Evolutionary conservation across 2,113 vertebrate species (phyloP), one percentile per base, ranked within the genome.

Genomic region (Sarotherodon lohbergeri): DNA sequence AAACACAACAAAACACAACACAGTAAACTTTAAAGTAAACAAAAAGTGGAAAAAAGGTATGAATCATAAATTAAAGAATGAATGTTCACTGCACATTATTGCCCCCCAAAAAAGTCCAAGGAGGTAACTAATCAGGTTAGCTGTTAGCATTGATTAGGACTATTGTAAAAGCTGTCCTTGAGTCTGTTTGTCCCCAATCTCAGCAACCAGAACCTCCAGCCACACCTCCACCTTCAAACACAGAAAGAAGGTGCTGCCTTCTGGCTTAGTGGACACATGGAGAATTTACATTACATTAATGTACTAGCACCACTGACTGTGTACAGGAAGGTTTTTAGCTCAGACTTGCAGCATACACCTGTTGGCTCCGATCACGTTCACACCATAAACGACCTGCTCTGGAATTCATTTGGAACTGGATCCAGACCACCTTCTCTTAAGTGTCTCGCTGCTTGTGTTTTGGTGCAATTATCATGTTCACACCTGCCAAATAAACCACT

Each of bases 201-300:
- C 17, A 63, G 32, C 61, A 36, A 36, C 32, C 61, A n/a, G 32
- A n/a, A 66, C 10, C 32, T 36, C 17, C 32, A n/a, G 32, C 61
- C 17, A 66, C 5, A 66, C 32, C 2, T 36, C 32, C 61, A 63
- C 17, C 32, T 36, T 63, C 59, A 66, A 36, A 71, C 46, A 9
- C 19, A 27, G 39, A 43, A 71, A 9, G n/a, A 46, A 71, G n/a
- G 39, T 71, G 39, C 36, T 14, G 3, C 16, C 39, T 27, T 71
- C 39, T 43, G 39, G 39, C 13, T 22, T 16, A 43, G 39, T 27
- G 3, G 36, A 13, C 39, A 71, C 66, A 43, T 71, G 39, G 66
- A 16, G 66, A 71, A 71, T 71, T 71, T 43, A 71, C n/a, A 71
- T 71, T 43, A 43, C 39, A 71, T 43, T 43, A 71, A 71, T 71